Evolutionary conservation across 2,888 invertebrate species (phyloP).

Genomic region (Dioctria linearis): DNA sequence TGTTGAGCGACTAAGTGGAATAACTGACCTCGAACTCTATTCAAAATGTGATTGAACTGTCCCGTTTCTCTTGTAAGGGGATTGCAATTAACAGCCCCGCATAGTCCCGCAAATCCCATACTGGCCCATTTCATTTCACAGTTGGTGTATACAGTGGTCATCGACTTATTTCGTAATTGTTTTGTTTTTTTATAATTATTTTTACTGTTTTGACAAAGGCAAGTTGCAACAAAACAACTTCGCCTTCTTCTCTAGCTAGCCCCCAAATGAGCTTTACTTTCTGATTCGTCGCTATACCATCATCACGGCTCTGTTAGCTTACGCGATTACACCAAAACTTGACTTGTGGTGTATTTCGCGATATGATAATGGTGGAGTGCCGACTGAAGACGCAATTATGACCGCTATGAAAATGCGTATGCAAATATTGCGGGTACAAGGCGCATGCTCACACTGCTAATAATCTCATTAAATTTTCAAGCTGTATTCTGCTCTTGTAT

Average conservation of each 20-base stretch:
- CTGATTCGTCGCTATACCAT: neutral
- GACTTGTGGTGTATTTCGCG: too few species aligned
- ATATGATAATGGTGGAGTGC: neutral
- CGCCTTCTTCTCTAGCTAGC: neutral
- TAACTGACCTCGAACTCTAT: slow-evolving; percentile 69
- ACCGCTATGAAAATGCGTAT: slow-evolving; percentile 44
- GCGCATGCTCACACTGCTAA: slow-evolving; percentile 47
- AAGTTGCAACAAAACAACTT: slow-evolving; percentile 23
- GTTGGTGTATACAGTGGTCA: slow-evolving; percentile 15
- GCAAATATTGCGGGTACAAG: slow-evolving; percentile 25
- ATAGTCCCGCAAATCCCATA: neutral
- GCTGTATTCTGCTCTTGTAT: neutral
- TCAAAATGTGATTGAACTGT: slow-evolving; percentile 67
- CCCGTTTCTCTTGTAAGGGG: slow-evolving; percentile 46
- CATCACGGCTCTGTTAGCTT: neutral
- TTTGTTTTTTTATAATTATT: neutral
- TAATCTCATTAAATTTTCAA: slow-evolving; percentile 40
- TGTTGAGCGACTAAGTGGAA: slow-evolving; percentile 52
- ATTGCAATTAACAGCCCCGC: slow-evolving; percentile 6
- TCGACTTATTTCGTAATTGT: neutral
- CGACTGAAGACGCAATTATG: slow-evolving; percentile 34
- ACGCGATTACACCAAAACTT: too few species aligned
- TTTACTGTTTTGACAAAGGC: slow-evolving; percentile 5
- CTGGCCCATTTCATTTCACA: slow-evolving; percentile 11
- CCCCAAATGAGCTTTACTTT: slow-evolving; percentile 26